Conservation (phyloP, 2,888 invertebrate genomes). For the Eustalomyia histrio region DNA sequence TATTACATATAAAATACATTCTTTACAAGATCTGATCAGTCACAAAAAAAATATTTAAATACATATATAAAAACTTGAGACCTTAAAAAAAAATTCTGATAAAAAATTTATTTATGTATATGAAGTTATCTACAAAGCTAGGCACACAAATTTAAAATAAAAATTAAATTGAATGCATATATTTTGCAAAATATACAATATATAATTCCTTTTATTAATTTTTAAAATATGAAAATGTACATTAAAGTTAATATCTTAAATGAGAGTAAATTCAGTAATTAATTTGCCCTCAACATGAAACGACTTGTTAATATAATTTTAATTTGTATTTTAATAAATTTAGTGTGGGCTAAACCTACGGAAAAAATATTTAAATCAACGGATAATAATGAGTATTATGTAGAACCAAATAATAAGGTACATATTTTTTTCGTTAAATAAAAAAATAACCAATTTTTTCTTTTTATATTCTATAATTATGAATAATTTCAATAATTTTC, state of each 20-base stretch:
- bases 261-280: not conserved
- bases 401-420: conserved; percentile 50
- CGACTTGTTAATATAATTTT: not conserved
- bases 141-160: no score
- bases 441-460: no score
- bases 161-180: not conserved
- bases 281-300: not conserved
- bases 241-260: not conserved
- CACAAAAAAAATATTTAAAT: no score
- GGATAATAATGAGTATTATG: conserved; percentile 42
- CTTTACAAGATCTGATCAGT: no score
- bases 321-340: not conserved
- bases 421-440: not conserved
- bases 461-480: not conserved
- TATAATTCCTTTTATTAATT: not conserved
- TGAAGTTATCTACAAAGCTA: not conserved
- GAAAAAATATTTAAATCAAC: conserved; percentile 38
- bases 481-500: not conserved
- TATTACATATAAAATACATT: no score
- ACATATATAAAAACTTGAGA: not conserved
- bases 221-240: not conserved
- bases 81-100: not conserved
- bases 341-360: not conserved
- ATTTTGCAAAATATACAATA: not conserved
- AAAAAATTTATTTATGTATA: not conserved